phyloP scores from a whole-genome alignment of 1,140 invertebrate genomes.

The Leptinotarsa texana region DNA sequence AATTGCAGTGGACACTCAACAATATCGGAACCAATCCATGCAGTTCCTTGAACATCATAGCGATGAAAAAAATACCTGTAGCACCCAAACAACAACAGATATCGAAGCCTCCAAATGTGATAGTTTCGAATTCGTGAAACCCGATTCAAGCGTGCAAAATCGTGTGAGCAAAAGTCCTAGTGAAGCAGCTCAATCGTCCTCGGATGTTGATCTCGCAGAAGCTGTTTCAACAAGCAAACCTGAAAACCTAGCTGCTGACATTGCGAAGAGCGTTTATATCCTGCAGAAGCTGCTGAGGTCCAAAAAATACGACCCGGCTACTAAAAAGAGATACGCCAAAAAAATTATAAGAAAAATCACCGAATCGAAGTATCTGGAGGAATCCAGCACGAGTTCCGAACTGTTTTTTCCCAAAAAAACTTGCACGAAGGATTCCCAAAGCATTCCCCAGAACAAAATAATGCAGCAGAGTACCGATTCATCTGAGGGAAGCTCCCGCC shows the following conservation, averaged over 20 bases:
- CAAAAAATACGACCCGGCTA: slow-evolving; percentile 47
- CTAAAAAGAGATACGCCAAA: slow-evolving; percentile 48
- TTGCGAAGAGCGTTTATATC: slow-evolving; percentile 42
- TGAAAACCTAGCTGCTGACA: slow-evolving; percentile 26
- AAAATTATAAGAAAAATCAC: slow-evolving; percentile 48
- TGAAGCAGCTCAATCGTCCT: background rate
- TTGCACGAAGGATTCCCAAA: background rate
- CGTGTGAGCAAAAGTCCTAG: background rate
- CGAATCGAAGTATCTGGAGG: slow-evolving; percentile 36
- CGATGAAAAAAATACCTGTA: slow-evolving; percentile 20
- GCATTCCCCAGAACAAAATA: background rate
- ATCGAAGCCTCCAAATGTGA: slow-evolving; percentile 36
- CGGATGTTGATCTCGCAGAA: background rate
- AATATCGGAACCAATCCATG: slow-evolving; percentile 25
- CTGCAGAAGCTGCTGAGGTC: slow-evolving; percentile 49
- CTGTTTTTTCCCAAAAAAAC: slow-evolving; percentile 40
- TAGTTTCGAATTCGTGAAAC: slow-evolving; percentile 46
- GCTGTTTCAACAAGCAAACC: background rate
- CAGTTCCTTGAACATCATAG: slow-evolving; percentile 9
- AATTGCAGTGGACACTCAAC: background rate
- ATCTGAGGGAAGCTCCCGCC: background rate
- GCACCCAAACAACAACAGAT: background rate
- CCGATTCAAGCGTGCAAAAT: background rate
- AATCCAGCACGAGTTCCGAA: slow-evolving; percentile 39
- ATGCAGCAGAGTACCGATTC: slow-evolving; percentile 9